Base-by-base conservation (phyloP, 2,113 vertebrate genomes). In the Cinclus mexicanus region DNA sequence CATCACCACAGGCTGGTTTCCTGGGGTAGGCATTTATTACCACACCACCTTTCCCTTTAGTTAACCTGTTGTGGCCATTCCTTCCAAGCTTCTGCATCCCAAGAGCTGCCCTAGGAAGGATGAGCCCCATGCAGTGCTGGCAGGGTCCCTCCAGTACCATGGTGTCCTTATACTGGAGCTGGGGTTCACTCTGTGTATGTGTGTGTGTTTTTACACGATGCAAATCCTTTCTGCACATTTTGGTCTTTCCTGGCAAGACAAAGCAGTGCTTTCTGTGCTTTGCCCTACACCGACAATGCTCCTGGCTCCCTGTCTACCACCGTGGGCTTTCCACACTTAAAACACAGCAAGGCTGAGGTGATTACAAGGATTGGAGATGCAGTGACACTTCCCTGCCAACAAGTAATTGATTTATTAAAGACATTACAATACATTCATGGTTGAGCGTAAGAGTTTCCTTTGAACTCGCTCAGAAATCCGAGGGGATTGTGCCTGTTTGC, bases 341-440 rank as follows among this genome's bases (percentile, higher is more conserved):
- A 97, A 94, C 96, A 94, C 91, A 94, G 95, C 83, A 59, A 98
- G 96, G 87, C 94, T 35, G 90, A 97, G 96, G 96, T 97, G 98
- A 98, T 98, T 97, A 98, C 95, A 83, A 97, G 97, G 96, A 82
- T 98, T 97, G 97, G 97, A 98, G 97, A 96, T 97, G 95, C 95
- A 79, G 79, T 92, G 97, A 97, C 97, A 96, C 96, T 98, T 98
- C 94, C 91, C 97, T 98, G 97, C 97, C 98, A 97, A 98, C 97
- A 92, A 97, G 96, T 98, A 98, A 98, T 98, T 98, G 97, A 98
- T 98, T 98, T 98, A 98, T 98, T 98, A 98, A 97, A 98, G 96
- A 97, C 97, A 96, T 98, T 97, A 97, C 97, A 97, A 97, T 97
- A 47, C 94, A 70, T 97, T 95, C 97, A 96, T 93, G 97, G 96